Conservation (phyloP, 2,888 invertebrate genomes). For the Minunthozetes semirufus region DNA sequence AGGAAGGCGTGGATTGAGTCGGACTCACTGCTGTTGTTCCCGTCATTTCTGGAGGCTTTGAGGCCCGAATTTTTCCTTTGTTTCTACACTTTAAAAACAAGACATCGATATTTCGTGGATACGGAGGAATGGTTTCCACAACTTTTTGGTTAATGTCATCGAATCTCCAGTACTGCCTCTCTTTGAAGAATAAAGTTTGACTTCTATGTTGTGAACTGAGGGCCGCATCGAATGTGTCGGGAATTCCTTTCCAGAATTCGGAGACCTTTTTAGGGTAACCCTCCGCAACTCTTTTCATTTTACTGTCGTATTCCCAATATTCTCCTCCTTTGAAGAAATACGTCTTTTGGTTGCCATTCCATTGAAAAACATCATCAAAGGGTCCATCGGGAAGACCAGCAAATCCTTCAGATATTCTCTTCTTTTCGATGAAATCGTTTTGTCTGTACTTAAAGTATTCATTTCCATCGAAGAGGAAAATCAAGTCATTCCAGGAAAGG, state of each 20-base stretch:
- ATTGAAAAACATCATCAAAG: background rate
- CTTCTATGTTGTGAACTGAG: background rate
- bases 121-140: background rate
- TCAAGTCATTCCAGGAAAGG: too few relatives aligned
- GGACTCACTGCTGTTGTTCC: too few relatives aligned
- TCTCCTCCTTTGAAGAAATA: constrained; percentile 5
- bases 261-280: background rate
- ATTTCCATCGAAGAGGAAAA: background rate
- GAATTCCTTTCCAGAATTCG: background rate
- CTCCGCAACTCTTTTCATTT: background rate
- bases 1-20: background rate
- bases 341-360: background rate
- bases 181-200: background rate
- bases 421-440: background rate
- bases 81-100: background rate
- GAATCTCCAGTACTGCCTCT: background rate
- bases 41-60: too few relatives aligned
- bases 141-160: constrained; percentile 2
- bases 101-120: background rate
- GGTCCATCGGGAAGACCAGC: background rate
- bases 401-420: background rate
- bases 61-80: too few relatives aligned
- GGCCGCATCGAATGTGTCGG: background rate
- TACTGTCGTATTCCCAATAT: background rate
- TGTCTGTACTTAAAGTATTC: background rate